Conservation (phyloP, 2,888 invertebrate species). For the Prosapia bicincta region DNA sequence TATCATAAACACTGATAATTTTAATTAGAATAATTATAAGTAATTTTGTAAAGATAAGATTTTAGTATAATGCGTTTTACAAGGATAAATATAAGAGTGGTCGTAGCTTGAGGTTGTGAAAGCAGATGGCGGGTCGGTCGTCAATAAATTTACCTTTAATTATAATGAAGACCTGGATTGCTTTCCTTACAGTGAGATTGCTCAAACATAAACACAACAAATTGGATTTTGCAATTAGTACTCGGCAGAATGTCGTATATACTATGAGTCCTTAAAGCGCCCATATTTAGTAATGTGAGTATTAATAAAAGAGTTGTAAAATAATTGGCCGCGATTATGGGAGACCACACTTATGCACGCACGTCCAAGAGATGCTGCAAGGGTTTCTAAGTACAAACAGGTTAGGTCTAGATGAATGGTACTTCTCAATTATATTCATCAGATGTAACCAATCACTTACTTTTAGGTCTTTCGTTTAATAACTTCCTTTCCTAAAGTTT, state of each 20-base stretch:
- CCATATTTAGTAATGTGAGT: not conserved
- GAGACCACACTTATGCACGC: not conserved
- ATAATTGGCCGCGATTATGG: not conserved
- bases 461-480: too few species aligned
- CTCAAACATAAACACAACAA: not conserved
- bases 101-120: not conserved
- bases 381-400: too few species aligned
- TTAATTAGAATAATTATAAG: not conserved
- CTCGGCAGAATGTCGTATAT: not conserved
- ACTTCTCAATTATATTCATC: too few species aligned
- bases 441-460: too few species aligned
- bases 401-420: too few species aligned
- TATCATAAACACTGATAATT: not conserved
- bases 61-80: not conserved
- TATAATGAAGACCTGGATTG: not conserved
- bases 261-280: not conserved
- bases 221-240: not conserved
- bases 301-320: not conserved
- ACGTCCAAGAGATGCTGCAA: too few species aligned
- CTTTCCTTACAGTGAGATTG: not conserved
- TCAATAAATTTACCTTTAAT: not conserved
- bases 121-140: not conserved
- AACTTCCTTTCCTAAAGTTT: too few species aligned
- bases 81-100: not conserved
- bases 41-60: not conserved